Evolutionary conservation across 2,113 vertebrate species (phyloP).

Genomic region (Tychaedon coryphoeus): DNA sequence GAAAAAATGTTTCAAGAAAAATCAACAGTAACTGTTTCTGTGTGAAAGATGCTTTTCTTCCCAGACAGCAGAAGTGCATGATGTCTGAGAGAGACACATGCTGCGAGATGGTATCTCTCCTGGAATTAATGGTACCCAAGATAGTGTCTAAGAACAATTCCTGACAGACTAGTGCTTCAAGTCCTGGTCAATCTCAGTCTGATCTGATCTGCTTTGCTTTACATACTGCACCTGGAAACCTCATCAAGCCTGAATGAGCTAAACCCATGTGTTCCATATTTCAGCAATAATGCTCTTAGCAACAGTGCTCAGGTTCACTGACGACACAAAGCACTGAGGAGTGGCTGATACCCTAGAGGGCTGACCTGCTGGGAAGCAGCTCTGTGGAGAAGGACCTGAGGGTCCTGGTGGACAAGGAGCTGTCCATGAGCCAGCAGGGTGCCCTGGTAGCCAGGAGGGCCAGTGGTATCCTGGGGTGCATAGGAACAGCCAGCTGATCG

Average conservation of each 20-base stretch:
- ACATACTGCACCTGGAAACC: not conserved
- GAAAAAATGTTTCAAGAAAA: not conserved
- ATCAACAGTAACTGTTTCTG: not conserved
- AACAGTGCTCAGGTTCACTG: not conserved
- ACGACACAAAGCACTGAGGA: not conserved
- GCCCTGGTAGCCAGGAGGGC: not conserved
- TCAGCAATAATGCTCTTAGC: not conserved
- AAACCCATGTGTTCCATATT: not conserved
- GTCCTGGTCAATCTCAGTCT: not conserved
- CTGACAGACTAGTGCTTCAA: not conserved
- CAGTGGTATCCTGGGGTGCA: not conserved
- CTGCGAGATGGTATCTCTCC: not conserved
- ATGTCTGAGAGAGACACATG: not conserved
- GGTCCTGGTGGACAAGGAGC: not conserved
- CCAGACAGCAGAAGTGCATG: not conserved
- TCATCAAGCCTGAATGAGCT: not conserved
- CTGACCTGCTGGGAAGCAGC: not conserved
- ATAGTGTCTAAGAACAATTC: not conserved
- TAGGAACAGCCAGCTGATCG: not conserved
- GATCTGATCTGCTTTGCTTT: not conserved
- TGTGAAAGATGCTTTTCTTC: not conserved
- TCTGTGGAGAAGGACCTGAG: not conserved
- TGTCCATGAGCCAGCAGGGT: not conserved
- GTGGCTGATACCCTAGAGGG: not conserved
- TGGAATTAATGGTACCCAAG: not conserved